Evolutionary conservation across 2,797 vertebrate species (phyloP), one percentile per base, ranked within the genome.

Genomic region (Champsocephalus esox): DNA sequence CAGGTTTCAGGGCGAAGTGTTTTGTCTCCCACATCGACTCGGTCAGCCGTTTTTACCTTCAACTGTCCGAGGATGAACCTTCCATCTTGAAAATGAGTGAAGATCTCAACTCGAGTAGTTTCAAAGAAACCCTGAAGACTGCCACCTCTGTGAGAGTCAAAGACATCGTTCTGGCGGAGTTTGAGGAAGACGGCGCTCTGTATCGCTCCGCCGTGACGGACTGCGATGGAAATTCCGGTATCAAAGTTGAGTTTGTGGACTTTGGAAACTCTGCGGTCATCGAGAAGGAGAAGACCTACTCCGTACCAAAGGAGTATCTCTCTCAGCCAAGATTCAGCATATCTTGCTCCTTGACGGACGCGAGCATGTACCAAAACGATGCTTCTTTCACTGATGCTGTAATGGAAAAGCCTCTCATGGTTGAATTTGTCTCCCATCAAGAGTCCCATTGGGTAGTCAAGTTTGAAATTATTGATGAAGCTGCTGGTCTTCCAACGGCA

Each of bases 201-300:
- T 97, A 96, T 55, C 95, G 96, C 77, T 95, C 95, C 61, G 89
- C 93, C 66, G 91, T 97, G 74, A 96, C 89, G 82, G 79, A 81
- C 72, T 48, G 82, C 55, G 83, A 85, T 51, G 80, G 65, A 0
- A 64, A 41, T 70, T 86, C 75, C 14, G 56, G 7, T 24, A 91
- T 94, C 76, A 91, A 87, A 72, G 94, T 97, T 38, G 95, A 97
- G 81, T 97, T 97, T 86, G 91, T 98, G 77, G 97, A 98, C 89
- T 98, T 97, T 70, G 97, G 97, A 77, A 97, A 97, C 80, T 57
- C 84, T 3, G 89, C 92, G 61, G 66, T 90, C 38, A 76, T 97
- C 24, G 81, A 69, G 65, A 89, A 56, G 21, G 94, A 94, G 52
- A 95, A 95, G 66, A 89, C 96, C 54, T 91, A 79, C 66, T 73